Evolutionary conservation across 23 tunicate genomes (phyloP).

Genomic region (Ciona savignyi): DNA sequence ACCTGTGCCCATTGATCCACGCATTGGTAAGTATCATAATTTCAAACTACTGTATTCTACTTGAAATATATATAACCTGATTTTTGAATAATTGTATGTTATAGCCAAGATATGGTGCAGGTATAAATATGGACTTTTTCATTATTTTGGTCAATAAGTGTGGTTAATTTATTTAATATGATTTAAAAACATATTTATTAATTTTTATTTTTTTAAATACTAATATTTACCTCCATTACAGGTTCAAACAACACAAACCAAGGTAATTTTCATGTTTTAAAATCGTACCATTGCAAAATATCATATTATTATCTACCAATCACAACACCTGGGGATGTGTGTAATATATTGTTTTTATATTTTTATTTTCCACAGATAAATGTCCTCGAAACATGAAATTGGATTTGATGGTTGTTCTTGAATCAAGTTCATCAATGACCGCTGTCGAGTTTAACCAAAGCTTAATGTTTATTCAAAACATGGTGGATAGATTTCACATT

Average conservation of each 20-base stretch:
- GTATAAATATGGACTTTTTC: neutral
- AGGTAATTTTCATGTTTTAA: no score
- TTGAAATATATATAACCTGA: no score
- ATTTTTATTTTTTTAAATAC: no score
- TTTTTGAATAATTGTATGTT: no score
- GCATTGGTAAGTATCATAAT: neutral
- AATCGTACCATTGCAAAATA: no score
- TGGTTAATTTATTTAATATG: no score
- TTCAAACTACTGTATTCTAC: no score
- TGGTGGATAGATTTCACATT: constrained; percentile 26
- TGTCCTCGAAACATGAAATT: constrained; percentile 29
- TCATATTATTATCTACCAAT: no score
- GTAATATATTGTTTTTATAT: no score
- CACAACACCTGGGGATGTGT: no score
- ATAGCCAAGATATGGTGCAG: neutral
- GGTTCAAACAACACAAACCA: neutral
- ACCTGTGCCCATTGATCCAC: neutral
- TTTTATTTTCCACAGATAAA: constrained; percentile 9
- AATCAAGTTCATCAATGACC: constrained; percentile 27
- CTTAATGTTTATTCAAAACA: neutral
- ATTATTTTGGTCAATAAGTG: neutral
- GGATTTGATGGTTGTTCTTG: constrained; percentile 23
- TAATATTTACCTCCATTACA: no score
- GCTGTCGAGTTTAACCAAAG: constrained; percentile 8
- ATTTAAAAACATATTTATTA: no score